These are phyloP conservation scores for Rhynchonycteris naso DNA, from an alignment of 2,797 vertebrate species.

Conservation along the genomic window DNA sequence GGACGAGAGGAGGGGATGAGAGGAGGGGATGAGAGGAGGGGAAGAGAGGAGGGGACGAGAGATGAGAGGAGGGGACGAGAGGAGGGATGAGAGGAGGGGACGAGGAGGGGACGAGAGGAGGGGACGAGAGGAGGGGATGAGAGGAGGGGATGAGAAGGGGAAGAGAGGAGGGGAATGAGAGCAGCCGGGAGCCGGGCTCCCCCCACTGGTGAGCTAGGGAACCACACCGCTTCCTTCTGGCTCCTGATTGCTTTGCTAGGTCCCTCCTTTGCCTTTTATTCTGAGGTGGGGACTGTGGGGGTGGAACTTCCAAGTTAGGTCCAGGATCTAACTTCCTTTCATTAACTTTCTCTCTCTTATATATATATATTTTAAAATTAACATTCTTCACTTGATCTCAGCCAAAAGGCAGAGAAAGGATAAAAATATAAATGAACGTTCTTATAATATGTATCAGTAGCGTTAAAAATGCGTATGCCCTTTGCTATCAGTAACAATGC, in stretches of 20 bases:
- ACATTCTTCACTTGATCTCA: neutral
- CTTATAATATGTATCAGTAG: neutral
- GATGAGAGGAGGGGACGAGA: too few species aligned
- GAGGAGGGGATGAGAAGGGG: too few species aligned
- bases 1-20: too few species aligned
- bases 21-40: too few species aligned
- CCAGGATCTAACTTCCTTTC: conserved; percentile 8
- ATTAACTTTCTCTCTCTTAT: neutral
- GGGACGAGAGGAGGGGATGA: too few species aligned
- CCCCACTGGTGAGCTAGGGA: neutral
- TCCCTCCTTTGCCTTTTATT: neutral
- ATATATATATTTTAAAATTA: conserved; percentile 20
- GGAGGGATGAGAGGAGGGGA: too few species aligned
- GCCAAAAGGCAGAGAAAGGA: too few species aligned
- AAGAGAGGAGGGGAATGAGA: rapidly evolving
- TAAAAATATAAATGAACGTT: neutral
- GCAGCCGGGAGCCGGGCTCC: neutral
- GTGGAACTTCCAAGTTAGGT: neutral
- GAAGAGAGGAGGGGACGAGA: too few species aligned
- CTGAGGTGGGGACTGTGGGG: neutral
- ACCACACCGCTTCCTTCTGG: neutral
- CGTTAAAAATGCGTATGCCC: neutral
- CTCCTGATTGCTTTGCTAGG: neutral
- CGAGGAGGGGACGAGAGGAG: too few species aligned
- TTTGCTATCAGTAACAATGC: neutral